A percentile compares a stretch with the other conserved stretches of the same genome.
These are phyloP conservation scores for Cheilinus undulatus DNA, from an alignment of 2,113 vertebrate species.

Conservation along the genomic window DNA sequence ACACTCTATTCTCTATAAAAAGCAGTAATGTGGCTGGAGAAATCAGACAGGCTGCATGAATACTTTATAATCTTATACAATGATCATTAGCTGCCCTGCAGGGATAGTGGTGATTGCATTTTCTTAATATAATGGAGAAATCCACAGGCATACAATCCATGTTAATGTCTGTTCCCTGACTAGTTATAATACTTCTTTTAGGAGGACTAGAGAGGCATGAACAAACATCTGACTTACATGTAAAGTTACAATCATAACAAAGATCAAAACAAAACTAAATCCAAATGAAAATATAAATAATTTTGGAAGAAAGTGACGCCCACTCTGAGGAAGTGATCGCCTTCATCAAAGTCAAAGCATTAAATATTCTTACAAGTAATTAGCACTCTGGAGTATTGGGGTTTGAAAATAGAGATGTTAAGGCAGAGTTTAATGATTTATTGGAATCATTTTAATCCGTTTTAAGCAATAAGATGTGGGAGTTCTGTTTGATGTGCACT, in stretches of 20 bases:
- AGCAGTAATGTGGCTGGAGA: constrained; percentile 28
- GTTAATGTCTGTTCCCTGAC: background rate
- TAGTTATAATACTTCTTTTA: background rate
- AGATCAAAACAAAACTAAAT: constrained; percentile 1
- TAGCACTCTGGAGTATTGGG: constrained; percentile 23
- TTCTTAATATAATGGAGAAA: background rate
- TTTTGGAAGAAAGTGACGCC: constrained; percentile 7
- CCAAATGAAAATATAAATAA: background rate
- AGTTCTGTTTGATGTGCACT: too few relatives aligned
- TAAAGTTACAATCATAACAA: background rate
- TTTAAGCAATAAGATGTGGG: too few relatives aligned
- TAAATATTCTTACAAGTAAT: constrained; percentile 26
- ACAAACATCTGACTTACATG: background rate
- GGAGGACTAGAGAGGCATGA: constrained; percentile 1
- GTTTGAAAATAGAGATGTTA: too few relatives aligned
- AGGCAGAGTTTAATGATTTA: too few relatives aligned
- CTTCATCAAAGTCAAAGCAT: constrained; percentile 21
- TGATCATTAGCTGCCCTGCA: constrained; percentile 32
- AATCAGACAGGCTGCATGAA: constrained; percentile 32
- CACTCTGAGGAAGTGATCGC: constrained; percentile 22
- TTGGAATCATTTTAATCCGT: too few relatives aligned
- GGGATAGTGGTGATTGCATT: background rate
- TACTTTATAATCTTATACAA: constrained; percentile 41
- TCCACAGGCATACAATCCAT: background rate
- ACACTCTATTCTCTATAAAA: constrained; percentile 7